These are phyloP conservation scores for Eptesicus fuscus DNA, from an alignment of 2,113 vertebrate genomes.

Conservation along the genomic window DNA sequence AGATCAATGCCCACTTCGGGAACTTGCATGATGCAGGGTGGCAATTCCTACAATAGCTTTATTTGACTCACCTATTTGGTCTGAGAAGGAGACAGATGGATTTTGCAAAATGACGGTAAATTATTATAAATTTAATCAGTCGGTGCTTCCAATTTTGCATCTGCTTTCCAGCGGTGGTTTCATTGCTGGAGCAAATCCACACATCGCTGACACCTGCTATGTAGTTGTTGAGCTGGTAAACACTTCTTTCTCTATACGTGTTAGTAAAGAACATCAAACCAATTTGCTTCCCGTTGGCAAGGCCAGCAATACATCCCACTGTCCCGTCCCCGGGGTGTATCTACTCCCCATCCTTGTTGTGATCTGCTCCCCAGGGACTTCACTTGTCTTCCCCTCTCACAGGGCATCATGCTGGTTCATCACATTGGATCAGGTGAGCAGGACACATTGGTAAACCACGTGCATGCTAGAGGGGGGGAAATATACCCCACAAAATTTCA, in stretches of 20 bases:
- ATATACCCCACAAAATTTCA: background rate
- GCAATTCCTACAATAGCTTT: accelerated
- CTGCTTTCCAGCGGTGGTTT: background rate
- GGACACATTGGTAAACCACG: background rate
- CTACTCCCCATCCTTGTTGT: background rate
- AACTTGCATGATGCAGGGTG: accelerated
- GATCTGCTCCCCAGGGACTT: background rate
- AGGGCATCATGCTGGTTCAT: background rate
- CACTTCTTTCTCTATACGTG: background rate
- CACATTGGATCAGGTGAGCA: background rate
- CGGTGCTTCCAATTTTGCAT: accelerated
- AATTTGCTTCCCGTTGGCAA: background rate
- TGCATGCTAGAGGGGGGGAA: background rate
- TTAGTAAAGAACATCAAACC: background rate
- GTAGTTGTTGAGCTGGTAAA: accelerated
- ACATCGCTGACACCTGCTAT: accelerated
- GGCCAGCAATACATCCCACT: accelerated
- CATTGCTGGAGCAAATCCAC: background rate
- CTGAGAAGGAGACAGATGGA: background rate
- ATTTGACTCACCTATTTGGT: accelerated
- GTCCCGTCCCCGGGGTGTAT: accelerated
- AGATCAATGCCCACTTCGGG: accelerated
- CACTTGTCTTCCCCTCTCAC: background rate
- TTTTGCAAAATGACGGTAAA: background rate
- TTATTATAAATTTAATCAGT: background rate